Conservation (phyloP, 1,140 invertebrate species). For the Eupristina koningsbergeri region DNA sequence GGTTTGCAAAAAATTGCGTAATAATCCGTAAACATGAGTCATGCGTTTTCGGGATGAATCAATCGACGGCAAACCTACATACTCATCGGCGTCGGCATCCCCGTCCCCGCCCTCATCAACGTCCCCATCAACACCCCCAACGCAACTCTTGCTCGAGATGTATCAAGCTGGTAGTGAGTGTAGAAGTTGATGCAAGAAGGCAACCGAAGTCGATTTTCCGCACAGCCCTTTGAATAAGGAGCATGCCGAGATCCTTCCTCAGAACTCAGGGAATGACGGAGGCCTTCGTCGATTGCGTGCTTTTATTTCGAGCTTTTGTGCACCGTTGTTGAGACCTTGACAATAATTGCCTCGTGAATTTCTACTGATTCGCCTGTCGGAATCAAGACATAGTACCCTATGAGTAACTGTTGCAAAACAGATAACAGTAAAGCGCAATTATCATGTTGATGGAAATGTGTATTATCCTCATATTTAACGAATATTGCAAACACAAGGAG, state of each 20-base stretch:
- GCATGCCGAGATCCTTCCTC: too few relatives aligned
- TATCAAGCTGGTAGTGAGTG: background rate
- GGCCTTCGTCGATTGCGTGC: background rate
- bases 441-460: background rate
- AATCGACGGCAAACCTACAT: slow-evolving; percentile 29
- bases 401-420: background rate
- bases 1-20: background rate
- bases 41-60: slow-evolving; percentile 28
- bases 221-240: background rate
- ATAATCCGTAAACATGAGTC: background rate
- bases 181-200: background rate
- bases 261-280: too few relatives aligned
- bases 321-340: background rate
- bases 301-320: background rate
- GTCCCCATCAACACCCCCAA: too few relatives aligned
- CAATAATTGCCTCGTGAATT: background rate
- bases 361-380: background rate
- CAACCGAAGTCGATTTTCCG: slow-evolving; percentile 3
- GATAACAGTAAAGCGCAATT: slow-evolving; percentile 8
- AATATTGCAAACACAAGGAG: background rate
- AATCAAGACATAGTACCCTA: background rate
- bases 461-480: background rate
- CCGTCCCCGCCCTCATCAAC: too few relatives aligned
- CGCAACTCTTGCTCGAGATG: background rate
- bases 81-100: too few relatives aligned